Evolutionary conservation across 2,888 invertebrate genomes (phyloP), one percentile per base, ranked within the genome.

Genomic region (Agonum fuliginosum): DNA sequence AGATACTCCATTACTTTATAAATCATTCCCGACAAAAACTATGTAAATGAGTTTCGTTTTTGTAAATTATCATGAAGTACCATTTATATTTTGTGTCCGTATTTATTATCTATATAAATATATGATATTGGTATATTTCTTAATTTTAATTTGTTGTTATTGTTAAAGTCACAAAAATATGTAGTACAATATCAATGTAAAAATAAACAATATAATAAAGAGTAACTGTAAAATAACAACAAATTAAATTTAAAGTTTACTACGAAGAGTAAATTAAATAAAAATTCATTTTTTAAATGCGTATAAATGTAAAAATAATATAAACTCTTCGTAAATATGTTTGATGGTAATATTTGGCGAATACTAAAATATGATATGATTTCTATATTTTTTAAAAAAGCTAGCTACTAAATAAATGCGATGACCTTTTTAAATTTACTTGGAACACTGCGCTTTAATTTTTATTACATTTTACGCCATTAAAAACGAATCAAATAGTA

Each of bases 281-380:
- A 0, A 54, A 54, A 46, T 46, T 46, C 12, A 46, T 46, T 46
- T 46, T 12, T 12, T 46, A 46, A 46, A 46, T 46, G 46, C 46
- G 12, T 46, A 46, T 46, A 12, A 46, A 46, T 46, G 12, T 46
- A 46, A 46, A 46, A 41, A 41, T 41, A 1, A 41, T 54, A 24
- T 27, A 24, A 20, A 54, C 54, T 20, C 19, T 54, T 54, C 54
- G 27, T 54, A 54, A 2, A 51, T 46, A 12, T 1, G 8, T 46
- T 6, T n/a, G 6, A 46, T 12, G 10, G 17, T 46, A 54, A 65
- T 65, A 65, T 41, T 67, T 67, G 41, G 41, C 37, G 24, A 54
- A 14, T 67, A 67, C 41, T 65, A 65, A 65, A 65, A 62, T 62
- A 41, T 67, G 67, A 67, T 67, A 67, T 67, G 67, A 54, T 22